Conservation (phyloP, 2,888 invertebrate species). For the Cylindroiulus punctatus region DNA sequence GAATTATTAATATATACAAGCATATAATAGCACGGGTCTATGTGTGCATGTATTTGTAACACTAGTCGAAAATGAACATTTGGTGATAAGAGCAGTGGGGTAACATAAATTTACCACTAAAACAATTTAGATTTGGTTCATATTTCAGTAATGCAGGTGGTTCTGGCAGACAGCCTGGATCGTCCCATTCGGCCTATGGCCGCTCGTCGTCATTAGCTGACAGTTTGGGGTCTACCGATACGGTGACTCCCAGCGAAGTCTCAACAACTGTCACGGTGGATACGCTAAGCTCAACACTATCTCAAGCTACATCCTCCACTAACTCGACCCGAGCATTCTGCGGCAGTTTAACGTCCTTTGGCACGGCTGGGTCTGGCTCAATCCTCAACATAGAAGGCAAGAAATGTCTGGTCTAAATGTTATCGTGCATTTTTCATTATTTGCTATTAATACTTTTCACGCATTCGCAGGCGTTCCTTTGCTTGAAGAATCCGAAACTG, state of each 20-base stretch:
- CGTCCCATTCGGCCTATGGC: slow-evolving; percentile 46
- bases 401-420: not conserved
- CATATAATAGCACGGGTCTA: too few species aligned
- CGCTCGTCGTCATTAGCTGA: slow-evolving; percentile 62
- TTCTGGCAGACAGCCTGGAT: slow-evolving; percentile 7
- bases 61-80: too few species aligned
- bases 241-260: slow-evolving; percentile 70
- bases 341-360: slow-evolving; percentile 71
- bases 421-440: not conserved
- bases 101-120: too few species aligned
- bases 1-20: too few species aligned
- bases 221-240: slow-evolving; percentile 70
- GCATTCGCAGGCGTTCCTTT: not conserved
- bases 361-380: slow-evolving; percentile 65
- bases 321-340: slow-evolving; percentile 69
- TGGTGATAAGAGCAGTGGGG: too few species aligned
- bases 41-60: too few species aligned
- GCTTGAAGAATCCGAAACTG: slow-evolving; percentile 21
- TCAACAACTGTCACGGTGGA: slow-evolving; percentile 71
- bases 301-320: slow-evolving; percentile 67
- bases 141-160: slow-evolving; percentile 28
- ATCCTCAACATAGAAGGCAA: slow-evolving; percentile 71
- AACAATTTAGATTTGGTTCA: not conserved
- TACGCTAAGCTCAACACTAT: slow-evolving; percentile 68
- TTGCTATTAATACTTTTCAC: not conserved